Base-by-base conservation (phyloP, 1,140 invertebrate genomes). In the Samia ricini region DNA sequence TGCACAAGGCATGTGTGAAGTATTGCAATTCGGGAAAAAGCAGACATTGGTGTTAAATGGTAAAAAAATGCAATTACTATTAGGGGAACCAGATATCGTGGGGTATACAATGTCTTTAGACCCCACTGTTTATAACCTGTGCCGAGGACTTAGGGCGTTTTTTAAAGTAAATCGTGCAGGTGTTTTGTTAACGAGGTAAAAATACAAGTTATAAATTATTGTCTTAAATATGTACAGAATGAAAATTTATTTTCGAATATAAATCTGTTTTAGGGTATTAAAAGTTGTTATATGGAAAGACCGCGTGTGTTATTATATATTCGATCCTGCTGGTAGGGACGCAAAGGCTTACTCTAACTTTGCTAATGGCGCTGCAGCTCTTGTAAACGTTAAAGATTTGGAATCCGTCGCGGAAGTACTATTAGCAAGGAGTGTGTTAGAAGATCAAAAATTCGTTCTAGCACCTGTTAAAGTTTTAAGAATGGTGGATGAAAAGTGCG, bases 211-310 rank as follows among this genome's bases (percentile, higher is more conserved):
- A n/a, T 21, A 7, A 33, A 7, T 7, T 52, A 52, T 52, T 21
- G n/a, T n/a, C n/a, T n/a, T n/a, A n/a, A n/a, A n/a, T n/a, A n/a
- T n/a, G n/a, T n/a, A n/a, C n/a, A n/a, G n/a, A n/a, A n/a, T n/a
- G 20, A 54, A 7, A 48, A 56, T 23, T 59, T 66, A 42, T 66
- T 74, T 62, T n/a, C n/a, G n/a, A n/a, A 57, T 18, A 10, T n/a
- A 8, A 19, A 57, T 33, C 20, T 57, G 24, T 50, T 23, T 23
- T 63, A 89, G 91, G 61, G 79, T 90, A 24, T 63, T 90, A 6
- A 89, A 91, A 72, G 63, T 92, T 8, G 82, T 89, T 0, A 88
- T 92, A 60, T 92, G 91, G 92, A 91, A 90, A 60, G 88, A 92
- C 63, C 90, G 81, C 63, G 77, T 89, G 48, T 91, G 90, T 68